A percentile compares a stretch with the other conserved stretches of the same genome.
Conservation (phyloP, 1,140 invertebrate species). For the Diplogasteroides magnus region DNA sequence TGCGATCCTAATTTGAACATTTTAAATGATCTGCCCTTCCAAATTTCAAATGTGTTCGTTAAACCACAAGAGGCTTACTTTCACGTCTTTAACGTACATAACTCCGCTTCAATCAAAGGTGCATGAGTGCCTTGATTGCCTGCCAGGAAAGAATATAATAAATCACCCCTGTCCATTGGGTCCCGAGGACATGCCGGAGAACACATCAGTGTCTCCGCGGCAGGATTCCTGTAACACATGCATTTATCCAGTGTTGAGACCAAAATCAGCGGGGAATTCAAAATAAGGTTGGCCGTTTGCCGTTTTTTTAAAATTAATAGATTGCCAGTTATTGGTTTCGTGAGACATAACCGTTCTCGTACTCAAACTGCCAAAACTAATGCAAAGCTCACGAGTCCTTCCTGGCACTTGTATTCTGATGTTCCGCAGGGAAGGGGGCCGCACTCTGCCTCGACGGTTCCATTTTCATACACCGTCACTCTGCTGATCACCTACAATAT, state of each 20-base stretch:
- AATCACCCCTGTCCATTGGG: constrained; percentile 49
- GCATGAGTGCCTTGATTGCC: too few relatives aligned
- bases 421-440: constrained; percentile 51
- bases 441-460: constrained; percentile 53
- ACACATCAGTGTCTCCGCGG: constrained; percentile 42
- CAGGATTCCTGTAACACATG: constrained; percentile 32
- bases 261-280: too few relatives aligned
- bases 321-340: constrained; percentile 5
- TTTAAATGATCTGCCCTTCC: not conserved
- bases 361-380: too few relatives aligned
- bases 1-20: not conserved
- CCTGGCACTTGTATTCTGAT: constrained; percentile 37
- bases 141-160: constrained; percentile 11
- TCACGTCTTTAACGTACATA: not conserved
- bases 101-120: too few relatives aligned
- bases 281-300: too few relatives aligned
- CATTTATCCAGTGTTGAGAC: not conserved
- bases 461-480: constrained; percentile 52
- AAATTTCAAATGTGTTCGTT: not conserved
- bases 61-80: not conserved
- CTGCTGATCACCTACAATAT: constrained; percentile 55
- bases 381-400: constrained; percentile 4
- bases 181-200: constrained; percentile 52
- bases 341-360: too few relatives aligned
- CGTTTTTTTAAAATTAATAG: too few relatives aligned